Base-by-base conservation (phyloP, 1,140 invertebrate genomes). In the Drosophila yakuba region DNA sequence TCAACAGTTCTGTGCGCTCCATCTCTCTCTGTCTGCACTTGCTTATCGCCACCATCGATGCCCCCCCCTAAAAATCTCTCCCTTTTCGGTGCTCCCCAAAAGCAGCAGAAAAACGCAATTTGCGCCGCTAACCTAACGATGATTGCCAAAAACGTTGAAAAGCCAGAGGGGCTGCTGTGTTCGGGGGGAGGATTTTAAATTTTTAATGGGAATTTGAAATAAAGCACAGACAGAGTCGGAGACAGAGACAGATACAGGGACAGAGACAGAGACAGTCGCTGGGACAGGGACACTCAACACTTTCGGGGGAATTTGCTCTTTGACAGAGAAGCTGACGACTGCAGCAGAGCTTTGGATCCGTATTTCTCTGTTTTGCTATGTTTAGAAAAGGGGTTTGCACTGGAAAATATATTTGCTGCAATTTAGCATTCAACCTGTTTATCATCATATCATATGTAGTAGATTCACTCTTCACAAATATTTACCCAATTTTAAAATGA, bases 161-260 rank as follows among this genome's bases (percentile, higher is more conserved):
- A 45, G 51, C 20, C 32, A 23, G 47, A 23, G 47, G 50, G 36
- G 12, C 44, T 35, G 38, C 67, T 62, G 68, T 58, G 38, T 38
- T n/a, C 48, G 61, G 64, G 50, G 50, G 67, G 64, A 76, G 74
- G 68, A 69, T 88, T 82, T 88, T 82, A 85, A 88, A 85, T 88
- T 85, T 85, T 85, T 85, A 85, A 88, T 85, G 83, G 82, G 68
- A 86, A 85, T 85, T 81, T 81, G 82, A 86, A 85, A 85, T 84
- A 84, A 85, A 67, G 66, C 67, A 41, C 72, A 73, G 71, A 68
- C 64, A 62, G 56, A 68, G 36, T 1, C 17, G 17, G 36, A 36
- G 47, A 68, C 45, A 47, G 23, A 4, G 2, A 25, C 23, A 25
- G 23, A 25, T 3, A 4, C 25, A 25, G 25, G 67, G 71, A 66